These are phyloP conservation scores for Hydrolagus affinis DNA, from an alignment of 2,113 vertebrate species.

Conservation along the genomic window DNA sequence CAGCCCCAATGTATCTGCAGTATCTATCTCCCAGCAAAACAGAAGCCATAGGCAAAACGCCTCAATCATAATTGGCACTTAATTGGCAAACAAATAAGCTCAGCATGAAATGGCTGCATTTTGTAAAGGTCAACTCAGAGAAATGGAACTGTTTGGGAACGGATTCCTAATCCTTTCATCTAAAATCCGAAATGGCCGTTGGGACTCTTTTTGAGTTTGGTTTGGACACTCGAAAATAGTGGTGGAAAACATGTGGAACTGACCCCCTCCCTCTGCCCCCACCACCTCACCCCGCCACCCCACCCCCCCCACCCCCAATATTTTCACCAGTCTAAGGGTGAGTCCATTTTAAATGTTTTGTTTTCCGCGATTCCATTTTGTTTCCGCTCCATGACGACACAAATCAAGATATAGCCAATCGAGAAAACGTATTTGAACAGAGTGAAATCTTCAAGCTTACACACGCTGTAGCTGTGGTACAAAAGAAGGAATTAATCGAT, in stretches of 20 bases:
- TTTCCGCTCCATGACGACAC: no score
- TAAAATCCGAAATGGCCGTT: neutral
- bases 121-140: constrained; percentile 24
- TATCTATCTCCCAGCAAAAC: constrained; percentile 14
- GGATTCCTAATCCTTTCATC: constrained; percentile 2
- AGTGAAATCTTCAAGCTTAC: neutral
- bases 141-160: neutral
- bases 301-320: no score
- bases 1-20: no score
- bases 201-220: no score
- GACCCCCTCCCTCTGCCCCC: no score
- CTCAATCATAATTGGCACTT: constrained; percentile 24
- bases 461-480: neutral
- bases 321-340: no score
- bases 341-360: no score
- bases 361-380: no score
- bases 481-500: neutral
- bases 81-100: constrained; percentile 25
- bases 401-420: no score
- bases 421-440: neutral
- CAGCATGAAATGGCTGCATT: constrained; percentile 22
- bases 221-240: no score
- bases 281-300: no score
- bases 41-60: neutral
- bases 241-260: no score